phyloP scores from a whole-genome alignment of 1,140 invertebrate genomes.

The Linepithema humile region DNA sequence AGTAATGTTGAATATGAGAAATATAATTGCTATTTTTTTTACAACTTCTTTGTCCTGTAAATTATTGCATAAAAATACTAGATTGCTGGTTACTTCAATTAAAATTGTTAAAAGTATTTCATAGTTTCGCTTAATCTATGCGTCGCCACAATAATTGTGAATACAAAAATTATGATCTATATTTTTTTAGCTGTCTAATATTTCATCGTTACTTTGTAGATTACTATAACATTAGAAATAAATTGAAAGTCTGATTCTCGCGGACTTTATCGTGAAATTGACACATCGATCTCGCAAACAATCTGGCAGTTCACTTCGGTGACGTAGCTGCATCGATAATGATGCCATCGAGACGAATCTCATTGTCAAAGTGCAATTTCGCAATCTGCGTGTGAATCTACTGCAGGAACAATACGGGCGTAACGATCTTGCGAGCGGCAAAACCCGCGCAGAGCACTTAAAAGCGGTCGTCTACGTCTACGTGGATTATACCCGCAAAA shows the following conservation, averaged over 20 bases:
- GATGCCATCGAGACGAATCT: not conserved
- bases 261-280: too few relatives aligned
- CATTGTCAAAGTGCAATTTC: slow-evolving; percentile 2
- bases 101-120: not conserved
- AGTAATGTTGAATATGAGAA: not conserved
- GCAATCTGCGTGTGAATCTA: slow-evolving; percentile 34
- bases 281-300: slow-evolving; percentile 3
- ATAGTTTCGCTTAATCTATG: too few relatives aligned
- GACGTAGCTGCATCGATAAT: slow-evolving; percentile 26
- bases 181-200: too few relatives aligned
- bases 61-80: not conserved
- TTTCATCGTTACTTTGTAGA: not conserved
- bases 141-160: not conserved
- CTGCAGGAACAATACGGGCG: slow-evolving; percentile 23
- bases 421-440: slow-evolving; percentile 31
- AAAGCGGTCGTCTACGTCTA: slow-evolving; percentile 14
- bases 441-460: slow-evolving; percentile 26
- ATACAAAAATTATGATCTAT: too few relatives aligned
- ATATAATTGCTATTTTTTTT: too few relatives aligned
- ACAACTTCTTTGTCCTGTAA: too few relatives aligned
- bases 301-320: not conserved
- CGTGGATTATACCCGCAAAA: slow-evolving; percentile 34
- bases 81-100: not conserved
- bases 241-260: too few relatives aligned
- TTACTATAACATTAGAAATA: not conserved